These are phyloP conservation scores for Monomorium pharaonis DNA, from an alignment of 1,140 invertebrate genomes.

Conservation along the genomic window DNA sequence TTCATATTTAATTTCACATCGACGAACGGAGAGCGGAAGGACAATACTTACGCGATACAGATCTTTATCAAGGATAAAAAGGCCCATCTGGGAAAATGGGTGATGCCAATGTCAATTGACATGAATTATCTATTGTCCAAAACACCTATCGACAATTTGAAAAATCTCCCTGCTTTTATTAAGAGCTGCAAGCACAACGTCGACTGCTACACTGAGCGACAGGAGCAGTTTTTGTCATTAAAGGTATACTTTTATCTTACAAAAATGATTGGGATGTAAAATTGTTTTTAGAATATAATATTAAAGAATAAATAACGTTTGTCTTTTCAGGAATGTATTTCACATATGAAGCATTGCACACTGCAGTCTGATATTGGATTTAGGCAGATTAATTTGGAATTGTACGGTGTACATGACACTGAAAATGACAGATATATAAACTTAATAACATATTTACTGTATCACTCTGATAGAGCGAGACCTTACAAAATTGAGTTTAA, in stretches of 20 bases:
- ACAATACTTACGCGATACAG: conserved; percentile 60
- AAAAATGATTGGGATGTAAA: background rate
- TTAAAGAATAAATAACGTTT: background rate
- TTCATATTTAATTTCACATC: conserved; percentile 65
- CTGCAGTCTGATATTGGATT: conserved; percentile 58
- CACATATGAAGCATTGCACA: conserved; percentile 28
- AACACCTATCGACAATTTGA: conserved; percentile 49
- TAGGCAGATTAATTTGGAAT: conserved; percentile 58
- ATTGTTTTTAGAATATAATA: background rate
- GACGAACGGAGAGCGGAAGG: background rate
- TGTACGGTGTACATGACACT: conserved; percentile 46
- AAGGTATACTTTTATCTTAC: conserved; percentile 49
- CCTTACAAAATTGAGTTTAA: conserved; percentile 64
- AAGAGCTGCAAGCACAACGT: conserved; percentile 65
- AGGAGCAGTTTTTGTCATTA: conserved; percentile 63
- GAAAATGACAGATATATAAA: conserved; percentile 40
- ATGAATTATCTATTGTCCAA: conserved; percentile 52
- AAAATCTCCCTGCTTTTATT: conserved; percentile 60
- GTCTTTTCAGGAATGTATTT: conserved; percentile 50
- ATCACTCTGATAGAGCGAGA: conserved; percentile 56
- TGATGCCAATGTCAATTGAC: conserved; percentile 70
- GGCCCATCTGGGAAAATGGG: conserved; percentile 69
- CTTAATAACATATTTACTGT: conserved; percentile 60
- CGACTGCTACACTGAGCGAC: conserved; percentile 63
- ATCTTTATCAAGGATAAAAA: conserved; percentile 44